Percentiles rank a stretch among this genome's conserved stretches.
phyloP scores from a whole-genome alignment of 2,797 vertebrate genomes.

The Babyrousa celebensis region DNA sequence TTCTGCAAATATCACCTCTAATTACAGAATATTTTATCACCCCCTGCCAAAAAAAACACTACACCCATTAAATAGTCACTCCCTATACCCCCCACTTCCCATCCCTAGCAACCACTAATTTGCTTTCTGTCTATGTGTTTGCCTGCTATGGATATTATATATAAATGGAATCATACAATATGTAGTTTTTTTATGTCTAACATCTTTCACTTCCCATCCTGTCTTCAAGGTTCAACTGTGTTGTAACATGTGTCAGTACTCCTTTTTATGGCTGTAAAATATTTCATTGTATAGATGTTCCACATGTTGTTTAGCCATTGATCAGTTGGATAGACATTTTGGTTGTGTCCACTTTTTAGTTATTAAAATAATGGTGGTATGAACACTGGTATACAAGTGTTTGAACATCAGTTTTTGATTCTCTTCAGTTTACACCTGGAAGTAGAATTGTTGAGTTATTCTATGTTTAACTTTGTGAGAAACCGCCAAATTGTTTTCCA shows the following conservation, averaged over 20 bases:
- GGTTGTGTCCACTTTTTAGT: not conserved
- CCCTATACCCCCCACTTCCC: not conserved
- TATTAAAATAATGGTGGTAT: not conserved
- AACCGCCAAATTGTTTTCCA: not conserved
- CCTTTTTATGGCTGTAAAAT: not conserved
- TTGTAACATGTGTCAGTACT: not conserved
- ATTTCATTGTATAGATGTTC: not conserved
- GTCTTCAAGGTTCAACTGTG: not conserved
- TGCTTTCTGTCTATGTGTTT: not conserved
- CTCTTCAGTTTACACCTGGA: not conserved
- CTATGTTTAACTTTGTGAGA: conserved; percentile 16
- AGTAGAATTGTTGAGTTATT: not conserved
- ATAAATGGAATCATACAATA: not conserved
- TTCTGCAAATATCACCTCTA: not conserved
- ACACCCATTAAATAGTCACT: not conserved
- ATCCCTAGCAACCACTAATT: not conserved
- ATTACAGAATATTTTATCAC: not conserved
- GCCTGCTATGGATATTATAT: not conserved
- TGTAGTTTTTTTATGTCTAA: not conserved
- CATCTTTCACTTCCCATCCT: not conserved
- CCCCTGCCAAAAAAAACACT: not conserved
- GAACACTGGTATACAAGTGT: not conserved
- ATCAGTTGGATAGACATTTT: not conserved
- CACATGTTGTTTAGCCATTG: conserved; percentile 12
- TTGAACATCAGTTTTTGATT: not conserved